Evolutionary conservation across 2,797 vertebrate genomes (phyloP), one percentile per base, ranked within the genome.

Genomic region (Furcifer pardalis): DNA sequence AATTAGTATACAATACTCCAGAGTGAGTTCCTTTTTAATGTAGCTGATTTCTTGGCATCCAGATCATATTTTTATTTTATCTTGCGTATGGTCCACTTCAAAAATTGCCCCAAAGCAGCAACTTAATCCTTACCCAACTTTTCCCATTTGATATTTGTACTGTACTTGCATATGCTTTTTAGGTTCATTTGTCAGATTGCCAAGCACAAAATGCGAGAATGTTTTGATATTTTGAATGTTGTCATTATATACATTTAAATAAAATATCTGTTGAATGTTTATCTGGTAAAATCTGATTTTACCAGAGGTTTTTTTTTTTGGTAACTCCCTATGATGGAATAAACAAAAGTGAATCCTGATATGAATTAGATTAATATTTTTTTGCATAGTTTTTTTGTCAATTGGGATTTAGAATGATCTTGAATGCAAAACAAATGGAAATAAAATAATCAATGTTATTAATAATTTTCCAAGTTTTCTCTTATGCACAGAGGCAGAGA

Each of bases 251-350:
- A 71, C 90, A 84, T 93, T 91, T 87, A 91, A 94, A 91, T 93
- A 90, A 92, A 92, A 88, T 87, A 87, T 90, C 84, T 91, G 84
- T 91, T 92, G 84, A 88, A 84, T 92, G 84, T 94, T 93, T 89
- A 78, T 5, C 86, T 90, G 86, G 82, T 90, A 80, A 79, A 92
- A 90, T 89, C 69, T 84, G 81, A 88, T 89, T 92, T 91, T 92
- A 88, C 79, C 32, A 37, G 82, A 84, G 30, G 82, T 32, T 75
- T 59, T 25, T 91, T 80, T 74, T 81, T 88, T 89, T 88, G 91
- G 87, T 94, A 90, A 92, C 90, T 90, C 88, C 90, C 86, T 89
- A 89, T 85, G 85, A 88, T 91, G 90, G 89, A 95, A 94, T 95
- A 94, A 95, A 84, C 62, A 77, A 72, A 49, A 0, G 81, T 84